A percentile compares a stretch with the other conserved stretches of the same genome.
phyloP scores from a whole-genome alignment of 1,140 invertebrate genomes.

The Brachystomella parvula region DNA sequence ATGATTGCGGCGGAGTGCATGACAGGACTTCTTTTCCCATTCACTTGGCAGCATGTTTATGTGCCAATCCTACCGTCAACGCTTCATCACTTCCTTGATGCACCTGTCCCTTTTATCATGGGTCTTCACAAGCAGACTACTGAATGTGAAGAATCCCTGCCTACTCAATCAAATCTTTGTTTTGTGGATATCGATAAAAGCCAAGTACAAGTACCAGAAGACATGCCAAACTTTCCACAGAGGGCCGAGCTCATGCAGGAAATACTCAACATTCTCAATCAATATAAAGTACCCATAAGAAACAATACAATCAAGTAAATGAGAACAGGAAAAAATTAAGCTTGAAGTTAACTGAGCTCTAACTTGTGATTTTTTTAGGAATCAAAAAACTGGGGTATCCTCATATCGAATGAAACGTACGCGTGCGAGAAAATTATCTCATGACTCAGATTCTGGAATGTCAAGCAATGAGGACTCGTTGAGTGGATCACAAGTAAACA shows the following conservation, averaged over 20 bases:
- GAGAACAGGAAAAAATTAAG: neutral
- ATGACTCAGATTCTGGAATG: constrained; percentile 54
- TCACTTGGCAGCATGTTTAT: constrained; percentile 97
- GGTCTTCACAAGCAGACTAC: constrained; percentile 54
- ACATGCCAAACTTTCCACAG: constrained; percentile 86
- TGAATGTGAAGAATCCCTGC: constrained; percentile 50
- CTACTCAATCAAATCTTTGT: constrained; percentile 76
- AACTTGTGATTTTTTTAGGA: constrained; percentile 23
- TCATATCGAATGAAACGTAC: constrained; percentile 41
- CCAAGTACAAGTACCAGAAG: constrained; percentile 86
- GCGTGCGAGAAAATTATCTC: constrained; percentile 54
- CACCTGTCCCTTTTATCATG: constrained; percentile 98
- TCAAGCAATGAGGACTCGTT: constrained; percentile 45
- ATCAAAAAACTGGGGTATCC: constrained; percentile 27
- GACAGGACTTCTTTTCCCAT: constrained; percentile 82
- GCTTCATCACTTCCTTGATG: constrained; percentile 93
- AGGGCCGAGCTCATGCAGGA: constrained; percentile 76
- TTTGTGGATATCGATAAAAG: constrained; percentile 92
- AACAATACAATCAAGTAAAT: constrained; percentile 38
- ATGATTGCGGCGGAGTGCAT: constrained; percentile 96
- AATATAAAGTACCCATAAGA: constrained; percentile 52
- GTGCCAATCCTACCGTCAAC: constrained; percentile 95
- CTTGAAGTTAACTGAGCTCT: neutral
- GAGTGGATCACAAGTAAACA: constrained; percentile 38
- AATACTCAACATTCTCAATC: constrained; percentile 68